A percentile compares a stretch with the other conserved stretches of the same genome.
phyloP scores from a whole-genome alignment of 2,888 invertebrate genomes.

The Lasioglossum leucozonium region DNA sequence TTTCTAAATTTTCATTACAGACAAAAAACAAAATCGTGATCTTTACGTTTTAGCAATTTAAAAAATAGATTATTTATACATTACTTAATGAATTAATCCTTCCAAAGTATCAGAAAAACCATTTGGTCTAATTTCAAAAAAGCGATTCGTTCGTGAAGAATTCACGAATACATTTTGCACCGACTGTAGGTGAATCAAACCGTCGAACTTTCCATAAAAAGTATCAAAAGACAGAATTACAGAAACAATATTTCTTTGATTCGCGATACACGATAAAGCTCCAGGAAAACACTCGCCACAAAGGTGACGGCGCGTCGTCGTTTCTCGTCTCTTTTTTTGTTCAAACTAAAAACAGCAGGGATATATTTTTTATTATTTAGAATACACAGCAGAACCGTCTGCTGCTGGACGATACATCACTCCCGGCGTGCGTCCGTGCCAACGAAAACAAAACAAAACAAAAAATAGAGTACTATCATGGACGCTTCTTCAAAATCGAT shows the following conservation, averaged over 20 bases:
- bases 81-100: too few relatives aligned
- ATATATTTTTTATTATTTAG: conserved; percentile 10
- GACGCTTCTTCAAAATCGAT: conserved; percentile 26
- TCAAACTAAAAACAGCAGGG: not conserved
- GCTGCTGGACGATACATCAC: conserved; percentile 15
- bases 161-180: too few relatives aligned
- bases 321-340: not conserved
- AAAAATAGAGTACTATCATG: not conserved
- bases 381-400: not conserved
- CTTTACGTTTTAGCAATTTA: too few relatives aligned
- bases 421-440: not conserved
- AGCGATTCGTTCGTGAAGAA: too few relatives aligned
- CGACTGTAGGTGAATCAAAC: not conserved
- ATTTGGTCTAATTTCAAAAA: too few relatives aligned
- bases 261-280: not conserved
- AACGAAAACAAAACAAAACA: not conserved
- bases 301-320: too few relatives aligned
- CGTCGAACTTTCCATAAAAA: not conserved
- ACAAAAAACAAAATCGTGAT: too few relatives aligned
- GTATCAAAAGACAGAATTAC: not conserved
- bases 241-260: not conserved
- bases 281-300: not conserved
- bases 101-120: too few relatives aligned
- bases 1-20: too few relatives aligned
- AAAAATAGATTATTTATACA: too few relatives aligned